Conservation (phyloP, 1,140 invertebrate species). For the Zophobas atratus region DNA sequence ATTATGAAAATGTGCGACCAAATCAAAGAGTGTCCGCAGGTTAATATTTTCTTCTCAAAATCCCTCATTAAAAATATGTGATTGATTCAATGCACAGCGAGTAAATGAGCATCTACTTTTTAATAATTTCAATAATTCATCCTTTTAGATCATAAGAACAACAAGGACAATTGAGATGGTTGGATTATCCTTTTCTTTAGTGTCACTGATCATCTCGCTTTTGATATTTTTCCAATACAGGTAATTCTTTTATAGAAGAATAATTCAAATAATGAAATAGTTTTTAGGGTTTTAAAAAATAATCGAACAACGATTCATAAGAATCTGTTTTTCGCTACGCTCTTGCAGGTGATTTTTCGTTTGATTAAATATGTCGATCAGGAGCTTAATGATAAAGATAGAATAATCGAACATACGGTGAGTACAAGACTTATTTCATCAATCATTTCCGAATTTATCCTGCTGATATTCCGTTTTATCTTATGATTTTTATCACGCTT, state of each 20-base stretch:
- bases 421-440: constrained; percentile 63
- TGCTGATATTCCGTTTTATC: constrained; percentile 35
- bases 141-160: constrained; percentile 81
- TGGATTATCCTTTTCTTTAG: constrained; percentile 83
- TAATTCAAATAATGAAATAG: constrained; percentile 26
- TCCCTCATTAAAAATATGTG: too few relatives aligned
- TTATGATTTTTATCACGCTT: constrained; percentile 32
- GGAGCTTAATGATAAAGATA: constrained; percentile 69
- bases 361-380: constrained; percentile 91
- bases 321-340: constrained; percentile 89
- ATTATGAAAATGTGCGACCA: constrained; percentile 72
- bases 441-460: constrained; percentile 12
- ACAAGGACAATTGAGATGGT: constrained; percentile 87
- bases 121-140: constrained; percentile 60
- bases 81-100: too few relatives aligned
- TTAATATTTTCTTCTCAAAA: constrained; percentile 48
- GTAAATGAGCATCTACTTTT: too few relatives aligned
- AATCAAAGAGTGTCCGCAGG: constrained; percentile 72
- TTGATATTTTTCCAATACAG: constrained; percentile 87
- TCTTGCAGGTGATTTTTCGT: constrained; percentile 87
- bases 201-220: constrained; percentile 82
- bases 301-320: constrained; percentile 91
- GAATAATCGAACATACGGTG: constrained; percentile 86
- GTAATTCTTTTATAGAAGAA: constrained; percentile 68
- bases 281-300: constrained; percentile 84